Base-by-base conservation (phyloP, 2,113 vertebrate genomes). In the Chinchilla lanigera region DNA sequence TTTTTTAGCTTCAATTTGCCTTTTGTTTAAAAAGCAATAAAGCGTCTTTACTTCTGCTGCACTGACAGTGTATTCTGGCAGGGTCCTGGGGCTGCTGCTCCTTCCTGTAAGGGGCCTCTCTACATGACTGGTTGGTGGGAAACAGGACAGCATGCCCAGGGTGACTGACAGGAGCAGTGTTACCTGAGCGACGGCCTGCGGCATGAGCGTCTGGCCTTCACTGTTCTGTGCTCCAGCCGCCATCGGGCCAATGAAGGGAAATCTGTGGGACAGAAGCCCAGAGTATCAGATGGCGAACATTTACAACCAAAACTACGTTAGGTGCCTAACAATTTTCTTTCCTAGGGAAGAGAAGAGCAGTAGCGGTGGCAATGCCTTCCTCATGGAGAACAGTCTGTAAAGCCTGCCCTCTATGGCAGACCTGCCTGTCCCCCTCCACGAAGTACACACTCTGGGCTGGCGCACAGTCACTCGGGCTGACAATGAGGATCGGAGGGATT, bases 171-270 rank as follows among this genome's bases (percentile, higher is more conserved):
- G 20, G 67, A 94, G 71, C 47, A 80, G 41, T 24, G 81, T 95
- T 99, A 99, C 99, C 99, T 99, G 99, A 86, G 98, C 61, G 78
- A 98, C 96, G 7, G 98, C 97, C 80, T 98, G 98, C 0, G 98
- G 99, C 75, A 99, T 98, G 24, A 99, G 98, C 44, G 96, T 98
- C 60, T 99, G 97, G 50, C 97, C 96, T 77, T 99, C 99, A 16
- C 94, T 97, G 13, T 63, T 50, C 77, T 98, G 98, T 33, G 98
- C 22, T 20, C 98, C 99, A 1, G 99, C 96, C 50, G 98, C 93
- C n/a, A 98, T 98, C 65, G 99, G 99, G 97, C 99, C 98, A 96
- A 98, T 98, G 77, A 99, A 98, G 69, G 99, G 99, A 98, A 99
- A 99, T 97, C 99, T 99, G 95, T 20, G 93, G 85, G 61, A 97